phyloP scores from a whole-genome alignment of 92 coral and sea anemone genomes.

The Palythoa grandiflora region DNA sequence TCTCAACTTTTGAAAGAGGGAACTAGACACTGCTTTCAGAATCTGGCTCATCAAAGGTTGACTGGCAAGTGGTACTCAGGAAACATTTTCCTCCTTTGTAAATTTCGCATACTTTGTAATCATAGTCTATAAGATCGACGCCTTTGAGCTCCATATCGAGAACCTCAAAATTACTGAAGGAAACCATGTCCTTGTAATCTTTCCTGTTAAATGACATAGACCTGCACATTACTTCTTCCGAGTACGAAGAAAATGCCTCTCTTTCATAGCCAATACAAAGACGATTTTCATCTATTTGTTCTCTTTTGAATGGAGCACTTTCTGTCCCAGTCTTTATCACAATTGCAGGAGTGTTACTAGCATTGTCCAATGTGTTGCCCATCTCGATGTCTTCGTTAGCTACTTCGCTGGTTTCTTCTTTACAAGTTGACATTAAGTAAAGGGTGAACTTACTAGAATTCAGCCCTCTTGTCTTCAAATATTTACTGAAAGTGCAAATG shows the following conservation, averaged over 20 bases:
- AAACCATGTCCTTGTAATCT: slow-evolving; percentile 48
- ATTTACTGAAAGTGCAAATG: slow-evolving; percentile 3
- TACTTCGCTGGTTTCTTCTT: slow-evolving; percentile 2
- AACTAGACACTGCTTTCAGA: too few relatives aligned
- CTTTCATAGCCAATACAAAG: slow-evolving; percentile 52
- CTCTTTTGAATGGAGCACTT: slow-evolving; percentile 8
- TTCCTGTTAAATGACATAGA: slow-evolving; percentile 41
- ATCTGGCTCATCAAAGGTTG: too few relatives aligned
- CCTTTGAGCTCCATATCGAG: slow-evolving; percentile 42
- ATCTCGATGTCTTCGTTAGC: slow-evolving; percentile 21
- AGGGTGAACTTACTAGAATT: slow-evolving; percentile 5
- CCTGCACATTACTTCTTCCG: slow-evolving; percentile 51
- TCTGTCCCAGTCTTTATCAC: slow-evolving; percentile 6
- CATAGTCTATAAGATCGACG: slow-evolving; percentile 61
- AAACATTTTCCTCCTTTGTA: too few relatives aligned
- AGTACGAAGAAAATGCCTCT: slow-evolving; percentile 54
- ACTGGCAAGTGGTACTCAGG: too few relatives aligned
- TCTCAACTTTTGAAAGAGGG: too few relatives aligned
- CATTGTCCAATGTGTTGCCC: slow-evolving; percentile 1
- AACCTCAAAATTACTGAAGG: slow-evolving; percentile 40
- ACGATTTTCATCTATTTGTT: slow-evolving; percentile 25
- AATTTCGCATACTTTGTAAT: slow-evolving; percentile 57
- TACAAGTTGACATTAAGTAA: slow-evolving; percentile 12
- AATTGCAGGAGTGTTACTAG: not conserved
- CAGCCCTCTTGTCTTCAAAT: slow-evolving; percentile 23